Evolutionary conservation across 2,888 invertebrate species (phyloP), one percentile per base, ranked within the genome.

Genomic region (Sarcophaga carnaria): DNA sequence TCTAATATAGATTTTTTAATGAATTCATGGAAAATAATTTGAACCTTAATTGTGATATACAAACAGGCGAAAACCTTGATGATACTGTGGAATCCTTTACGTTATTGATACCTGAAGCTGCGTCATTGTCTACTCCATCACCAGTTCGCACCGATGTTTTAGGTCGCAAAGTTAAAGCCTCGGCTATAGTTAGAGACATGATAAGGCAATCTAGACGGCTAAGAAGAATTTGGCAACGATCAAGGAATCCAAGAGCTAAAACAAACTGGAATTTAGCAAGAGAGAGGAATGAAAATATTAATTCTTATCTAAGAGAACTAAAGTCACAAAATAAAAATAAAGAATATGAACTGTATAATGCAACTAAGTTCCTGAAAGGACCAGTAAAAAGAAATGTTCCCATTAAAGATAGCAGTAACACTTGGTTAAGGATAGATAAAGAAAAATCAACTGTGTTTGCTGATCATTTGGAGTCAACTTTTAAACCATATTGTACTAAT

Each of bases 261-360:
- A 25, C 25, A 25, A 25, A 25, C 49, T 10, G 49, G 49, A 70
- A 49, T 70, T 49, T 49, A 20, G 47, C 69, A 12, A 70, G 49
- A 70, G 47, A 49, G 17, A 70, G 49, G 49, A 47, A 70, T 22
- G 20, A 70, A 49, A 54, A 49, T 66, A 66, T 37, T 37, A 66
- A 66, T 63, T 63, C 22, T 14, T 67, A 67, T n/a, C n/a, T n/a
- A 22, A n/a, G n/a, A 63, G 17, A 10, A n/a, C 12, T 20, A 63
- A 63, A 63, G n/a, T 3, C 25, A 25, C 25, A 25, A 25, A 25
- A 25, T 25, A 25, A 25, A 25, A 25, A 25, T 3, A 25, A 25
- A 25, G 25, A 25, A 25, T 25, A 25, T 25, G 25, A 25, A 25
- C 25, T 25, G 25, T 25, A 25, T 25, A 25, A 25, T 25, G 25